Base-by-base conservation (phyloP, 2,113 vertebrate species). In the Lamprotornis superbus region DNA sequence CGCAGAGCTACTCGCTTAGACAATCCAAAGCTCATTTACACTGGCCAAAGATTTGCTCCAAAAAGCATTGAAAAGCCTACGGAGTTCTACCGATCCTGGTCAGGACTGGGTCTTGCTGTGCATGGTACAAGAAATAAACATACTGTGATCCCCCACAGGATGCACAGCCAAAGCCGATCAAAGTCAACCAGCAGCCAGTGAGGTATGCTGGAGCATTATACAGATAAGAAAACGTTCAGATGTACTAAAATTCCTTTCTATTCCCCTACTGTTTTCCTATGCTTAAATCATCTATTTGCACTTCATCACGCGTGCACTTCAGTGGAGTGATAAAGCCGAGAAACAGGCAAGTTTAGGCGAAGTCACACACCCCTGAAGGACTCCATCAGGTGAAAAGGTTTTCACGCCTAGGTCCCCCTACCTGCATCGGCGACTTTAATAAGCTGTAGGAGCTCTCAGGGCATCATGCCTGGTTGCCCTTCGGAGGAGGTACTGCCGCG, bases 151-250 rank as follows among this genome's bases (percentile, higher is more conserved):
- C 47, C 40, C 30, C 35, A 10, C 35, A 10, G 30, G 15, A 31
- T 23, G 7, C 30, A 39, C 10, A 49, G 31, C 30, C 31, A 75
- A 75, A 82, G 37, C 46, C 27, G 4, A 40, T 12, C 24, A 15
- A 65, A 88, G 22, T 1, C 56, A 85, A 27, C 10, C 3, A 19
- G 23, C 12, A 40, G 2, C 53, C 70, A 47, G 7, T 1, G 46
- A n/a, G 10, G 5, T 31, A 13, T 0, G 10, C 0, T 10, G 28
- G 46, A 74, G 17, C 11, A 9, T 17, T 37, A 39, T 0, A 39
- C 15, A 46, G 27, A 6, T 5, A 60, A 31, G 7, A 64, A 69
- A 56, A 11, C 1, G 0, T 24, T 18, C 53, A n/a, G 14, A 6
- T 2, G 5, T 8, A 11, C 9, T 23, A 10, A 14, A 49, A 11